These are phyloP conservation scores for Eclectus roratus DNA, from an alignment of 2,113 vertebrate genomes.

Conservation along the genomic window DNA sequence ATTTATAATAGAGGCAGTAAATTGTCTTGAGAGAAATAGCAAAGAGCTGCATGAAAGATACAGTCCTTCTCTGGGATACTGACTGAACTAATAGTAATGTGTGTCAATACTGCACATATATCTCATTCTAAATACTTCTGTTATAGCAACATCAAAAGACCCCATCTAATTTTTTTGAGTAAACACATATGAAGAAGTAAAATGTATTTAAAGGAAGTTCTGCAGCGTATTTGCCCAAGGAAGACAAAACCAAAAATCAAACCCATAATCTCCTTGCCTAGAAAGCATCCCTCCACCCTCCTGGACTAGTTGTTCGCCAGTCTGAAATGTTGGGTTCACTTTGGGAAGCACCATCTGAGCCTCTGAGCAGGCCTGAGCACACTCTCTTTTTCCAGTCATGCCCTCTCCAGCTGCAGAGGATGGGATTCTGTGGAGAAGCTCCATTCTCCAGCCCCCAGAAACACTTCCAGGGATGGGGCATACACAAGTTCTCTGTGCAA, in stretches of 20 bases:
- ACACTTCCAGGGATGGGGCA: background rate
- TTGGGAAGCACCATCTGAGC: background rate
- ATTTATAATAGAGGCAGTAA: background rate
- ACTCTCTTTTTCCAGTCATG: background rate
- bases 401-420: background rate
- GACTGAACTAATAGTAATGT: background rate
- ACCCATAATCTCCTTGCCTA: background rate
- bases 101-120: background rate
- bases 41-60: background rate
- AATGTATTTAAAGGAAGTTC: background rate
- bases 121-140: background rate
- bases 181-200: background rate
- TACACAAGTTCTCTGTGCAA: too few relatives aligned
- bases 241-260: background rate
- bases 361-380: background rate
- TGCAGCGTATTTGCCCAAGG: background rate
- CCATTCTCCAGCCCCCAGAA: background rate
- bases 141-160: background rate
- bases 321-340: background rate
- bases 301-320: background rate
- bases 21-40: background rate
- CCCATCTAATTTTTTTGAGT: background rate
- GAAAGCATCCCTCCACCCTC: background rate
- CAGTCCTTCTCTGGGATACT: background rate
- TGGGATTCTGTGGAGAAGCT: background rate